A percentile compares a stretch with the other conserved stretches of the same genome.
Evolutionary conservation across 1,140 invertebrate species (phyloP).

Genomic region (Liolophura sinensis): DNA sequence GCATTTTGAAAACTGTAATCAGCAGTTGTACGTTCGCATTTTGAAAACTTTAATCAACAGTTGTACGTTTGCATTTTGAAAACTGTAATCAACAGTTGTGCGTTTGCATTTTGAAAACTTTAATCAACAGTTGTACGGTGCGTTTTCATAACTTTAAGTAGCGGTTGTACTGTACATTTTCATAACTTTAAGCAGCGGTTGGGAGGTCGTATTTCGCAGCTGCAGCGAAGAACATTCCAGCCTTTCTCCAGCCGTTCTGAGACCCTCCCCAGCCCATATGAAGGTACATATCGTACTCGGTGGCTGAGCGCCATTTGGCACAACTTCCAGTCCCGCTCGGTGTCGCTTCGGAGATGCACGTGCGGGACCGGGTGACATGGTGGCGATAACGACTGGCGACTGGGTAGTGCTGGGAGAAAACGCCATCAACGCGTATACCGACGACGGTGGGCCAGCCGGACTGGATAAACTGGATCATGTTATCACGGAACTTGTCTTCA

Average conservation of each 20-base stretch:
- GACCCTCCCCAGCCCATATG: conserved; percentile 19
- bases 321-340: conserved; percentile 1
- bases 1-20: no score
- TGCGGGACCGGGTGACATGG: conserved; percentile 1
- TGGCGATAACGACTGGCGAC: conserved; percentile 16
- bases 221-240: conserved; percentile 17
- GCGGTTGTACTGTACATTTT: no score
- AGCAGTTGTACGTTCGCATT: no score
- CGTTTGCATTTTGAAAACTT: no score
- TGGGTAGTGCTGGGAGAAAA: conserved; percentile 20
- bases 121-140: no score
- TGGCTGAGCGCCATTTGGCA: no score
- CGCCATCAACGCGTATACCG: conserved; percentile 12
- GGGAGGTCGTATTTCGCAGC: conserved; percentile 6
- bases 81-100: no score
- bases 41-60: no score
- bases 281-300: conserved; percentile 18
- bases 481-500: conserved; percentile 9
- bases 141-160: no score
- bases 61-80: no score
- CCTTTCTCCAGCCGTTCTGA: conserved; percentile 12
- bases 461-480: conserved; percentile 6
- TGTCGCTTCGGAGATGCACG: conserved; percentile 1
- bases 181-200: no score
- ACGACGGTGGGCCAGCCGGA: conserved; percentile 19